Evolutionary conservation across 1,140 invertebrate genomes (phyloP), one percentile per base, ranked within the genome.

Genomic region (Belonocnema kinseyi): DNA sequence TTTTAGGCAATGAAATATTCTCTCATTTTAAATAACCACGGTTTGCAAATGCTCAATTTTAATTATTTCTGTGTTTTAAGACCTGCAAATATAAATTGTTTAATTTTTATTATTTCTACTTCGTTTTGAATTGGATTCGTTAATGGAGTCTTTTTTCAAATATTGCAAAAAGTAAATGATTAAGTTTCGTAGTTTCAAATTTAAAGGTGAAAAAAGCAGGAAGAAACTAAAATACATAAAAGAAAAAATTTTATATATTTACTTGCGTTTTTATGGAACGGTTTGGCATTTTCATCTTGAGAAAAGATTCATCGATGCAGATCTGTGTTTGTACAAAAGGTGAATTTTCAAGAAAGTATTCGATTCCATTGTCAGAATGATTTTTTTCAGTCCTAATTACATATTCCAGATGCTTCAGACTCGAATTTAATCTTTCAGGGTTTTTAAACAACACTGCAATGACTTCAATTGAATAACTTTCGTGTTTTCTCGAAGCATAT

Each of bases 241-340:
- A 33, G 26, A 33, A 33, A 33, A 33, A 33, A 46, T 46, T n/a
- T 46, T 0, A 46, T 46, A 46, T 61, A 46, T 33, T 66, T 3
- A 88, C 84, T 73, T 86, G 70, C 40, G 77, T 73, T 26, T 84
- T 54, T n/a, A 77, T 61, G n/a, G 74, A 52, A 76, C 77, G 50
- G 52, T 82, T 51, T 46, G 56, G 33, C 53, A 77, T 46, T 76
- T 54, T 76, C 14, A 76, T 54, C 14, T 88, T 82, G 50, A 92
- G 88, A 21, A 89, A 86, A 19, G 81, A 66, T 83, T 86, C 79
- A 73, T 90, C 88, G 13, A 90, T 53, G 72, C 90, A 92, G 40
- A 88, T 82, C 80, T 91, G 90, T n/a, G 89, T 52, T 79, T 84
- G 87, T 16, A 86, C 26, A 78, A 90, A 84, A 46, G 86, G 85